phyloP scores from a whole-genome alignment of 2,113 vertebrate species.

The Boleophthalmus pectinirostris region DNA sequence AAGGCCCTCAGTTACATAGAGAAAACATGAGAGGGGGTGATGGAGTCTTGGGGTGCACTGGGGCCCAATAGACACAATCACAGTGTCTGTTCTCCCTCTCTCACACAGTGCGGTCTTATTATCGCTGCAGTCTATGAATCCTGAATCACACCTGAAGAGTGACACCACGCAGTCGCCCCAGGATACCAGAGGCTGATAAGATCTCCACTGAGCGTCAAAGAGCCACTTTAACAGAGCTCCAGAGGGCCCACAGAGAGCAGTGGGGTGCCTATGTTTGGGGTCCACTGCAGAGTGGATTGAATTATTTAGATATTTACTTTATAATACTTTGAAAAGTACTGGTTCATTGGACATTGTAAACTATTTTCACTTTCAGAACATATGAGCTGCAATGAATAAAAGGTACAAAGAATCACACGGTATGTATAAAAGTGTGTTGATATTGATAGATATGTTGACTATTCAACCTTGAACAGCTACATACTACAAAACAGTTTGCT shows the following conservation, averaged over 20 bases:
- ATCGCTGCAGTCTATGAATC: slow-evolving; percentile 51
- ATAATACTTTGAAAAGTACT: background rate
- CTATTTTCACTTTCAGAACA: no score
- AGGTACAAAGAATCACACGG: no score
- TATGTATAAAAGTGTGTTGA: no score
- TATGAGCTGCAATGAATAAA: no score
- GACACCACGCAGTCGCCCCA: slow-evolving; percentile 45
- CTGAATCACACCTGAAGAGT: slow-evolving; percentile 33
- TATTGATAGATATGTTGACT: no score
- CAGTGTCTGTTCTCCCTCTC: slow-evolving; percentile 59
- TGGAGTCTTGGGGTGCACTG: slow-evolving; percentile 26
- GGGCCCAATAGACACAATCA: slow-evolving; percentile 57
- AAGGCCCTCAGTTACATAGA: slow-evolving; percentile 31
- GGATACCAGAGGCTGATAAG: slow-evolving; percentile 49
- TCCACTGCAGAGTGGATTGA: background rate
- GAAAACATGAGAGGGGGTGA: slow-evolving; percentile 43
- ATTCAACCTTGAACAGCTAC: no score
- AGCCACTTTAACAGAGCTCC: slow-evolving; percentile 52
- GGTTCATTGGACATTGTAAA: background rate
- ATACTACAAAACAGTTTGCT: no score
- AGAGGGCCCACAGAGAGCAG: slow-evolving; percentile 32
- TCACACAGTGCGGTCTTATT: slow-evolving; percentile 48
- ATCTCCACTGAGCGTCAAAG: slow-evolving; percentile 53
- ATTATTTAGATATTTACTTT: background rate
- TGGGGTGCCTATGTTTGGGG: background rate